Evolutionary conservation across 2,797 vertebrate species (phyloP), one percentile per base, ranked within the genome.

Genomic region (Chelonia mydas): DNA sequence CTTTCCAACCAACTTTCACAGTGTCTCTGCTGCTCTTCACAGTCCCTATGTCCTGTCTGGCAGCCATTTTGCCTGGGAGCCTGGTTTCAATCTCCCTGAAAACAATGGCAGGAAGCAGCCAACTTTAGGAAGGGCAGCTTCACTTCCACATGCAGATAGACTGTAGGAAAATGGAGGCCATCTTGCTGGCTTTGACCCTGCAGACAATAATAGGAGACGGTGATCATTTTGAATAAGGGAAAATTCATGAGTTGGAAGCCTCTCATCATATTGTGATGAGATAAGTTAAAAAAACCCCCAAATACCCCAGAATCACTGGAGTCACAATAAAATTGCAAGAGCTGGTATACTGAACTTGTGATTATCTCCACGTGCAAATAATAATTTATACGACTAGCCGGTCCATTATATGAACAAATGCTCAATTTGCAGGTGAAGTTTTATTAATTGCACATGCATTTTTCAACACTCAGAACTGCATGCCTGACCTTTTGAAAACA

Each of bases 301-400:
- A 41, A 41, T 23, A 11, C n/a, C 68, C 9, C 65, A 68, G 65
- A 37, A 37, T 72, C 68, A 68, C 19, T 5, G n/a, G n/a, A 68
- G n/a, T 37, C 65, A 68, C n/a, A 37, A 72, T 72, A 72, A 21
- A 72, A 2, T 23, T 23, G 19, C 37, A 37, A 37, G 68, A 37
- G 10, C 37, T 72, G 68, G 21, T 72, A 37, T 72, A 37, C 11
- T 23, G 19, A 23, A 19, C 3, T 7, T 65, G 31, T 65, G 61
- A 65, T 3, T 94, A 97, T 94, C 97, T 96, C 95, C 93, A 96
- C 93, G 95, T 97, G 94, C 95, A 95, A 94, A 97, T 96, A 95
- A 97, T 92, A 96, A 97, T 97, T 97, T 97, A 97, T 95, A 96
- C 95, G 95, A 95, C 92, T 96, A 96, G 96, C 96, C 96, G 94